phyloP scores from a whole-genome alignment of 2,888 invertebrate genomes.

The Dryobotodes eremita region DNA sequence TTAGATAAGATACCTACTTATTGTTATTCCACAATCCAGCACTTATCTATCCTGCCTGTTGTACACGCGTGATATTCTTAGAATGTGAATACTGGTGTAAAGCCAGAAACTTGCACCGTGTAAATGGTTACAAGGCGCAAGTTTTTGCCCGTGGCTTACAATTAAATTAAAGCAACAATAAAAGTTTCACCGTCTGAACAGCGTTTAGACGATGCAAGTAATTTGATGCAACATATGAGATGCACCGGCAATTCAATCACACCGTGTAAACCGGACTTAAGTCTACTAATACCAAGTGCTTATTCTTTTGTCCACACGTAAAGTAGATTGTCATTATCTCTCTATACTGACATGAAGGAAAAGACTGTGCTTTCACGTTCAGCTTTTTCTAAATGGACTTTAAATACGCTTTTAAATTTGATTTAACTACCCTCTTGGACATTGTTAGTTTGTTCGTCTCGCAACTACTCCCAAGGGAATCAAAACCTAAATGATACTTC shows the following conservation, averaged over 20 bases:
- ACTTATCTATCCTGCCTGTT: constrained; percentile 37
- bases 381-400: not conserved
- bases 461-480: too few relatives aligned
- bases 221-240: not conserved
- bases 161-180: not conserved
- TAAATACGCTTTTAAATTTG: not conserved
- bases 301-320: not conserved
- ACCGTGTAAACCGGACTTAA: not conserved
- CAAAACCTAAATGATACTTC: too few relatives aligned
- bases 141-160: not conserved
- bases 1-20: constrained; percentile 51
- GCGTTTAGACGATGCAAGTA: not conserved
- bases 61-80: constrained; percentile 36
- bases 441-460: not conserved
- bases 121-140: not conserved
- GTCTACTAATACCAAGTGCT: not conserved
- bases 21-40: constrained; percentile 44
- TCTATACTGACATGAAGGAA: too few relatives aligned
- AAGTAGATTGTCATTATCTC: not conserved
- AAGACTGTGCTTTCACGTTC: too few relatives aligned
- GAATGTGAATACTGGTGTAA: constrained; percentile 9
- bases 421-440: not conserved
- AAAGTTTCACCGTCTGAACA: not conserved
- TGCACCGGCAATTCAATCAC: not conserved
- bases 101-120: not conserved